These are phyloP conservation scores for Chamaea fasciata DNA, from an alignment of 2,113 vertebrate species.

Conservation along the genomic window DNA sequence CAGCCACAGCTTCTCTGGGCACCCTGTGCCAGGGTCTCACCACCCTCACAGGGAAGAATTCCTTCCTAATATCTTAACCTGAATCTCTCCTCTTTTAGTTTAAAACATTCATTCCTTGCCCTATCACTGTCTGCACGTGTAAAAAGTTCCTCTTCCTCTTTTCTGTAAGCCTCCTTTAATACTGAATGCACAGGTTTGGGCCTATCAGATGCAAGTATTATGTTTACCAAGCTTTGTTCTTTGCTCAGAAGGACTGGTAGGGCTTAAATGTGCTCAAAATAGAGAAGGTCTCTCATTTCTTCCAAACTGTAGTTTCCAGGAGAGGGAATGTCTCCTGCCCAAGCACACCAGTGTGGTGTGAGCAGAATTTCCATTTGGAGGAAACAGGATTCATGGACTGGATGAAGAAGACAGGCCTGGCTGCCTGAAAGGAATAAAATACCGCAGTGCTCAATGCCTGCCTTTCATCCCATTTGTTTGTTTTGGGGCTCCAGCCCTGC, in stretches of 20 bases:
- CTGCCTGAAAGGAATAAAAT: background rate
- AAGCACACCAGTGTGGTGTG: background rate
- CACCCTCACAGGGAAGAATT: background rate
- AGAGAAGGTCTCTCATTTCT: background rate
- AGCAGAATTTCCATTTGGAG: background rate
- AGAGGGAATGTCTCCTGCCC: background rate
- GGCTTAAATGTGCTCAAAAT: background rate
- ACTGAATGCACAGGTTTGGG: background rate
- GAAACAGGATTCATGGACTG: background rate
- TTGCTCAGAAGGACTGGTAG: background rate
- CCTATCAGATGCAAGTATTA: background rate
- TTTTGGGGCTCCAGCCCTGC: background rate
- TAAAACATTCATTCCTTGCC: background rate
- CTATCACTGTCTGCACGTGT: fast-evolving
- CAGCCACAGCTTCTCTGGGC: background rate
- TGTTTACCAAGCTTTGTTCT: background rate
- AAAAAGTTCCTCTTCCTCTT: background rate
- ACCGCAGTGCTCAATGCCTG: background rate
- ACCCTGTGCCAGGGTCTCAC: background rate
- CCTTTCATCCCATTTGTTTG: background rate
- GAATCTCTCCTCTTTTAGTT: background rate
- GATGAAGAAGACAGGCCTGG: background rate
- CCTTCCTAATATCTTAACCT: background rate
- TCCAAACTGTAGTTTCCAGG: background rate
- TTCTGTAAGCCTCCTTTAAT: background rate